Evolutionary conservation across 2,888 invertebrate genomes (phyloP), one percentile per base, ranked within the genome.

Genomic region (Nemurella pictetii): DNA sequence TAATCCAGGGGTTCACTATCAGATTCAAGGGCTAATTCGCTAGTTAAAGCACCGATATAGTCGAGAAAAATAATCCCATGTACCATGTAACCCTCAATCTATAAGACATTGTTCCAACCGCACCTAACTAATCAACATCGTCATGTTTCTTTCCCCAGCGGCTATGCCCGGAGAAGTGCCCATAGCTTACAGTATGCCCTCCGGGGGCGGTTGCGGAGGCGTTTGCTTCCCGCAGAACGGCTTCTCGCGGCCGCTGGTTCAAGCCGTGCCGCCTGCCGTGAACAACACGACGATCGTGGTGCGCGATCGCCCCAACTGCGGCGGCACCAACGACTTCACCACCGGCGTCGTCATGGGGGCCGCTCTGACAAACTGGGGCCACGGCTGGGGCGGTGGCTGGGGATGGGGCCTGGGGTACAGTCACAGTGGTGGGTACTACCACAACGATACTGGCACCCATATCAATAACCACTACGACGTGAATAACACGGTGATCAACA

Each of bases 321-420:
- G 85, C 36, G 85, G 85, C 28, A 85, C 86, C 28, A 86, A 85
- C 7, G 88, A 87, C 84, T 85, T 88, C 83, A 85, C 87, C 91
- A 93, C 95, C 89, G 94, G 95, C 89, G 91, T 95, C 88, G 93
- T 94, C 88, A 94, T 95, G 91, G 94, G 94, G 82, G 94, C 94
- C 91, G 93, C 94, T 0, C 93, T 88, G 74, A 86, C 85, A 83
- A 93, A 89, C 91, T 95, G 95, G 95, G 95, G 95, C 3, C 95
- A 95, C 88, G 95, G 95, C 80, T 95, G 94, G 94, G 95, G 95
- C 0, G 86, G 85, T 84, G 86, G 87, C 20, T 85, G 87, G 30
- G 87, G 87, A 72, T 86, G 86, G 85, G 85, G 85, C 15, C 35
- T 77, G 25, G 83, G 85, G 30, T 77, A 77, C 36, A 83, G 84